A percentile compares a stretch with the other conserved stretches of the same genome.
phyloP scores from a whole-genome alignment of 2,113 vertebrate species.

The Pseudois nayaur region DNA sequence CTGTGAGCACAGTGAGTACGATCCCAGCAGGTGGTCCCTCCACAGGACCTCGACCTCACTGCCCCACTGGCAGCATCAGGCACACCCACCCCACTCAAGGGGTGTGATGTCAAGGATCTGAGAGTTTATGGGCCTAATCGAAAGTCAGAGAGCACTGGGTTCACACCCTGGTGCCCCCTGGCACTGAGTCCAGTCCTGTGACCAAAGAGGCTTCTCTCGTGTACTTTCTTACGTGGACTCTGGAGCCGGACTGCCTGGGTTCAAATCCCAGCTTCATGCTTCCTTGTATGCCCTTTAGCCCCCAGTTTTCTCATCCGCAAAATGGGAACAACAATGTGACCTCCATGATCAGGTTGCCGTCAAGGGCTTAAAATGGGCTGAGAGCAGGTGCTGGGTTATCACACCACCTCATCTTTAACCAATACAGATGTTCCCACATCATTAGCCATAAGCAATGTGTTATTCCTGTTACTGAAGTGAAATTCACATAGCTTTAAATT shows the following conservation, averaged over 20 bases:
- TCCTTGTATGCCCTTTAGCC: neutral
- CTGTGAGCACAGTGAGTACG: neutral
- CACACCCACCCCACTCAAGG: neutral
- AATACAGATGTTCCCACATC: accelerated
- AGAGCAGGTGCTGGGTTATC: accelerated
- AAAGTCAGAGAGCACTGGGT: neutral
- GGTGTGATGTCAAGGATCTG: neutral
- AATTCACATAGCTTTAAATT: neutral
- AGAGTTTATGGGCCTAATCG: neutral
- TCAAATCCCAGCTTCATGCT: neutral
- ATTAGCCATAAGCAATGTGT: neutral
- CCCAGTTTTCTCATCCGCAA: neutral
- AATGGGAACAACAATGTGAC: neutral
- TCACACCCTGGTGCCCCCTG: neutral
- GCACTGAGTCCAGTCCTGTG: neutral
- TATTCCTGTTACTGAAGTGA: neutral
- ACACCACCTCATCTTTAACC: neutral
- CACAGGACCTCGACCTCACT: accelerated
- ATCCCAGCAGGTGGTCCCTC: neutral
- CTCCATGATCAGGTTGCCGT: neutral
- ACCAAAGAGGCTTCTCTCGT: neutral
- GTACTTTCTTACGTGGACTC: neutral
- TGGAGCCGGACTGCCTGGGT: neutral
- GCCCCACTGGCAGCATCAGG: neutral
- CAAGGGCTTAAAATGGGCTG: neutral